A percentile compares a stretch with the other conserved stretches of the same genome.
phyloP scores from a whole-genome alignment of 2,797 vertebrate species.

The Betta splendens region DNA sequence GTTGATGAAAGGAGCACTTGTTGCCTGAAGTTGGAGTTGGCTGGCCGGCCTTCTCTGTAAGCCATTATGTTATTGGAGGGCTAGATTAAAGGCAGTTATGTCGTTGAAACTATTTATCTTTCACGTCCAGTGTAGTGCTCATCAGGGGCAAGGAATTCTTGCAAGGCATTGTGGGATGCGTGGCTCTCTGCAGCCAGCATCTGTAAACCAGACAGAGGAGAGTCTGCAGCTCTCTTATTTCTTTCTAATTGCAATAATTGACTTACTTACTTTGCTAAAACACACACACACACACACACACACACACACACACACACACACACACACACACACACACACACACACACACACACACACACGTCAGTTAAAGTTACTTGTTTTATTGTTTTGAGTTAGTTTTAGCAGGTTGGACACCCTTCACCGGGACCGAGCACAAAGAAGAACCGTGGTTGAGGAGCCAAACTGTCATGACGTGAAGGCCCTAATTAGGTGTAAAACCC shows the following conservation, averaged over 20 bases:
- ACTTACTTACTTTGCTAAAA: no score
- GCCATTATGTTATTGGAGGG: constrained; percentile 79
- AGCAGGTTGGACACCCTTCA: no score
- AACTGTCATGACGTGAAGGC: no score
- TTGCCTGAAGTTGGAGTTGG: constrained; percentile 74
- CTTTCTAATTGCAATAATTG: background rate
- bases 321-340: no score
- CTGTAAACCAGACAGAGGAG: constrained; percentile 72
- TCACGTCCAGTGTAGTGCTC: constrained; percentile 67
- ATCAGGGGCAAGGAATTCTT: constrained; percentile 72
- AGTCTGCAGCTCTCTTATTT: constrained; percentile 49
- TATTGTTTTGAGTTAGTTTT: no score
- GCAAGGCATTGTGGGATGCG: constrained; percentile 69
- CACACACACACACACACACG: no score
- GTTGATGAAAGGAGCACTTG: constrained; percentile 80
- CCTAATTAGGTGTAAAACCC: no score
- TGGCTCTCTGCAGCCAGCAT: constrained; percentile 66
- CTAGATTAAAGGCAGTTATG: constrained; percentile 80
- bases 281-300: no score
- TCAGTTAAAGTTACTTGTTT: no score
- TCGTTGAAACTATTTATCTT: constrained; percentile 77
- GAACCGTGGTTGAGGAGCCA: no score
- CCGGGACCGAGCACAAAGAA: no score
- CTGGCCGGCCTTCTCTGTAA: constrained; percentile 69
- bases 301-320: no score